Base-by-base conservation (phyloP, 2,888 invertebrate species). In the Rhyacophila evoluta region DNA sequence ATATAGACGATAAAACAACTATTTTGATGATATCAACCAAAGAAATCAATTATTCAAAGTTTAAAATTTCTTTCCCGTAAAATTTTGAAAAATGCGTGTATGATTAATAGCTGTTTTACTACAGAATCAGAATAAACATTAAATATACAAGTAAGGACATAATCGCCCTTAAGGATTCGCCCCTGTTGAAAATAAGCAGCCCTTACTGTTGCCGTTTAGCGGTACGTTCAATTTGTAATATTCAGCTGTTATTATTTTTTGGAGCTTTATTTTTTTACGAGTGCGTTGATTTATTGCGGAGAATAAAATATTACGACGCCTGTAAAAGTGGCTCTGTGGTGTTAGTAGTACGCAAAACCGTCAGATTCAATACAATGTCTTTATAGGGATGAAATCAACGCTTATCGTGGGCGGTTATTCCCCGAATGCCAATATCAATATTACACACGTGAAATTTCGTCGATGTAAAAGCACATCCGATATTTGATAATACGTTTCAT, bases 151-250 rank as follows among this genome's bases (percentile, higher is more conserved):
- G n/a, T n/a, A n/a, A n/a, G n/a, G n/a, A n/a, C n/a, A n/a, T n/a
- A n/a, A n/a, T n/a, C n/a, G n/a, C n/a, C n/a, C n/a, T 33, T 33
- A 33, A 33, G 4, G 19, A 55, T 55, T 55, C 55, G 55, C 55
- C 55, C 8, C 55, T 55, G 55, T 19, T 10, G 8, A 55, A 55
- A 55, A 55, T 55, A 55, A 55, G 19, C 55, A 55, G 29, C 55
- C 19, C 55, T 55, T 15, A 71, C 33, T 37, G 36, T 69, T 69
- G 69, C 33, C 29, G 28, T 69, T 69, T 74, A 41, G 74, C 41
- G 74, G 41, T 74, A 28, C 41, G 74, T 68, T 67, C 75, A 68
- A 75, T 75, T 75, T 75, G 67, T 75, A 36, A 25, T 72, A 36
- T 72, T 72, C 37, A 36, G 36, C 10, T 36, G 33, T 72, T 36